A percentile compares a stretch with the other conserved stretches of the same genome.
Conservation (phyloP, 2,888 invertebrate species). For the Tenthredo amoena region DNA sequence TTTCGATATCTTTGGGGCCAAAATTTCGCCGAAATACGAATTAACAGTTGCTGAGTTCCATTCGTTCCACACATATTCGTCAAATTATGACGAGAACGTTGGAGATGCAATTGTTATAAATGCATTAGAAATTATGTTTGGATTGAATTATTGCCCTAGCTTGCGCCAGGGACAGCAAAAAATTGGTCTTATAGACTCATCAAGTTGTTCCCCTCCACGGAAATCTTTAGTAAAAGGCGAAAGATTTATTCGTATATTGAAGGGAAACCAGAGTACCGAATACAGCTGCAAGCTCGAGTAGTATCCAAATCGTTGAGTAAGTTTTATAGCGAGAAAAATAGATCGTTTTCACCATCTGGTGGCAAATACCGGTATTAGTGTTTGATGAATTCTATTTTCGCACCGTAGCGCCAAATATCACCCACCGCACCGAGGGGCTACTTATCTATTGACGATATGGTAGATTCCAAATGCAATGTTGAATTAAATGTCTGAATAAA, state of each 20-base stretch:
- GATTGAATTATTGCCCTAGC: conserved; percentile 63
- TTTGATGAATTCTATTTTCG: background rate
- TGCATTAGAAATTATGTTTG: conserved; percentile 53
- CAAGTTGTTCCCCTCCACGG: conserved; percentile 75
- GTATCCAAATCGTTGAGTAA: background rate
- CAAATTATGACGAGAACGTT: too few species aligned
- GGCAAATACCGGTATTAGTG: background rate
- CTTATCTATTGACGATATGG: conserved; percentile 17
- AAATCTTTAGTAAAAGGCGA: conserved; percentile 80
- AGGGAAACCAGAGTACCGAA: conserved; percentile 75
- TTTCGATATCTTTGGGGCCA: too few species aligned
- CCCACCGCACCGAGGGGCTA: background rate
- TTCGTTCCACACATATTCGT: too few species aligned
- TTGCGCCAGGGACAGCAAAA: conserved; percentile 68
- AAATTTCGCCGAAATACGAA: too few species aligned
- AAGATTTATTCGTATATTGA: conserved; percentile 78
- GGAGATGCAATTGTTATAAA: too few species aligned
- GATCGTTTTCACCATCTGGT: background rate
- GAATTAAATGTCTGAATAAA: background rate
- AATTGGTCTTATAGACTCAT: conserved; percentile 73
- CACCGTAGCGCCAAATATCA: background rate
- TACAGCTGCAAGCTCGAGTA: background rate
- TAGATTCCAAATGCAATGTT: background rate
- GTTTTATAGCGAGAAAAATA: background rate
- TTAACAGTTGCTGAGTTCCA: too few species aligned